Evolutionary conservation across 2,888 invertebrate genomes (phyloP), one percentile per base, ranked within the genome.

Genomic region (Andrena trimmerana): DNA sequence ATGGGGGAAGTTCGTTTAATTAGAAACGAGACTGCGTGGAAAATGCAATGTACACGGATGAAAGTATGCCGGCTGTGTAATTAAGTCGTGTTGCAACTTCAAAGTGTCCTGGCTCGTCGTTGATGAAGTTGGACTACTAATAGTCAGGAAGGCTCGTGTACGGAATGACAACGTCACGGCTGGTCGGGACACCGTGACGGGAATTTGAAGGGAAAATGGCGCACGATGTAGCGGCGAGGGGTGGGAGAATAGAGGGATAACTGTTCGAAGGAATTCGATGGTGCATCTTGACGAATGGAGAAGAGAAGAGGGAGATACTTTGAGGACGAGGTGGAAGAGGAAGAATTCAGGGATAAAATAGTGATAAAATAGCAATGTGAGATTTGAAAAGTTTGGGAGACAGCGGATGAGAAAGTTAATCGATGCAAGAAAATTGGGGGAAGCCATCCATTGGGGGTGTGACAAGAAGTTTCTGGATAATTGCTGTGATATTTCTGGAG

Each of bases 61-160:
- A 36, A 65, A 65, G 33, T 63, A 54, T 42, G 33, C 65, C 65
- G 65, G 54, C 52, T 65, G 65, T 48, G 66, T 73, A 73, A 73
- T 73, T 73, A 65, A 73, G 60, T 65, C 65, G 36, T 50, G 54
- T 31, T 52, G 24, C 60, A 13, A 60, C 29, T 29, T 60, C 60
- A 60, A 29, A 29, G 60, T 54, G 59, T 27, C n/a, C 42, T 29
- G 67, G 27, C 42, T 48, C 27, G 29, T 52, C 50, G 50, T 31
- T 68, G 52, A 68, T 54, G 54, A 33, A 60, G 33, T 60, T n/a
- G 33, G 31, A 16, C 60, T 29, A 33, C 27, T 16, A 31, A 31
- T 60, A 60, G 31, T 60, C 60, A 31, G 24, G 31, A 24, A 24
- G 29, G 20, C 27, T 54, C 20, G 52, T 36, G 57, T 54, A 36